phyloP scores from a whole-genome alignment of 2,113 vertebrate species.

The Semicossyphus pulcher region DNA sequence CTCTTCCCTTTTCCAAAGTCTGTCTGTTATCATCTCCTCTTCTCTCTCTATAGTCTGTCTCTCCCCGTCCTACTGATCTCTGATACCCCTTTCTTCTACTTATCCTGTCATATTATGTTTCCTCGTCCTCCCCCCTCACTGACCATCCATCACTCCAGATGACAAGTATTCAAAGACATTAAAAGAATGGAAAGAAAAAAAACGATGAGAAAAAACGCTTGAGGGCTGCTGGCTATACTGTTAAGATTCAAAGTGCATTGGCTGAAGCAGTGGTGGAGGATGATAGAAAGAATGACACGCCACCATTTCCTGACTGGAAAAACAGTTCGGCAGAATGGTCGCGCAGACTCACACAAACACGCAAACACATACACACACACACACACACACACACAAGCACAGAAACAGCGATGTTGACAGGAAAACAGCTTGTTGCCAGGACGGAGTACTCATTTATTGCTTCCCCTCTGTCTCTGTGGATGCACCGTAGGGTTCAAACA shows the following conservation, averaged over 20 bases:
- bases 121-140: constrained; percentile 38
- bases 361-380: constrained; percentile 11
- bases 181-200: constrained; percentile 36
- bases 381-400: constrained; percentile 11
- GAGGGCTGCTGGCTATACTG: constrained; percentile 7
- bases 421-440: constrained; percentile 79
- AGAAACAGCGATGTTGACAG: constrained; percentile 71
- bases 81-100: constrained; percentile 50
- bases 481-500: constrained; percentile 20
- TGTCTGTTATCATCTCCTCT: constrained; percentile 2
- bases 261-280: constrained; percentile 38
- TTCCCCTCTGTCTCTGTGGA: constrained; percentile 59
- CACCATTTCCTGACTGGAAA: constrained; percentile 68
- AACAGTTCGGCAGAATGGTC: constrained; percentile 38
- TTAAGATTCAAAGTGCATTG: constrained; percentile 33
- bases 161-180: constrained; percentile 65
- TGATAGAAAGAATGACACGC: constrained; percentile 56
- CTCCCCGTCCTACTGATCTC: constrained; percentile 22
- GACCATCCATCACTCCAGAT: constrained; percentile 56
- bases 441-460: constrained; percentile 66
- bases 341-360: constrained; percentile 16
- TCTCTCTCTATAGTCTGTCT: neutral
- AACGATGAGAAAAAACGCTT: constrained; percentile 7
- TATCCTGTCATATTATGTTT: constrained; percentile 63
- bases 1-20: constrained; percentile 2